A percentile compares a stretch with the other conserved stretches of the same genome.
phyloP scores from a whole-genome alignment of 2,888 invertebrate genomes.

The Aelia acuminata region DNA sequence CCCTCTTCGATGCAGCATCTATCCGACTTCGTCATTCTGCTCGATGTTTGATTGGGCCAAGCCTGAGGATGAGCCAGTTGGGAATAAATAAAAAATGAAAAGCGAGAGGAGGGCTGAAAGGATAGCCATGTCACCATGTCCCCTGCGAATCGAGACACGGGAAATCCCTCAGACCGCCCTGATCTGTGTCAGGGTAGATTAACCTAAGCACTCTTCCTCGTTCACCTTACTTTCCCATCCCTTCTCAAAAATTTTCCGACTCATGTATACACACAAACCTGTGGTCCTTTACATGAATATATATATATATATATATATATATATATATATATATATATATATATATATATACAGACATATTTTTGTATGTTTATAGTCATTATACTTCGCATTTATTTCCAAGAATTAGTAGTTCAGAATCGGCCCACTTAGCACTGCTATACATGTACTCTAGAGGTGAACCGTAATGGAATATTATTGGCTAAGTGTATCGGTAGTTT shows the following conservation, averaged over 20 bases:
- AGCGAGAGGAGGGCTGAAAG: slow-evolving; percentile 19
- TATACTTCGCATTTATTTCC: too few relatives aligned
- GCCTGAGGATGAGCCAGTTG: not conserved
- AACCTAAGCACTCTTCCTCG: slow-evolving; percentile 14
- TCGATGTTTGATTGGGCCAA: not conserved
- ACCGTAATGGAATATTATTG: too few relatives aligned
- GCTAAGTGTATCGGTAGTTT: too few relatives aligned
- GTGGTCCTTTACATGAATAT: not conserved
- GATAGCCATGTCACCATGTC: slow-evolving; percentile 24
- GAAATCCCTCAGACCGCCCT: slow-evolving; percentile 41
- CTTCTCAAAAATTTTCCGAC: not conserved
- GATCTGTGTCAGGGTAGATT: slow-evolving; percentile 11
- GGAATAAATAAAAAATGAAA: slow-evolving; percentile 33
- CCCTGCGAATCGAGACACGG: slow-evolving; percentile 27
- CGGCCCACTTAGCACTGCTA: too few relatives aligned
- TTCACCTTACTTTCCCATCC: not conserved
- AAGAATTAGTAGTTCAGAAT: too few relatives aligned
- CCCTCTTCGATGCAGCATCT: not conserved
- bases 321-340: too few relatives aligned
- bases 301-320: not conserved
- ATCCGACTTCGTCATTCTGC: not conserved
- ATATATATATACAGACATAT: too few relatives aligned
- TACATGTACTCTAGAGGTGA: too few relatives aligned
- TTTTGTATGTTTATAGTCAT: too few relatives aligned
- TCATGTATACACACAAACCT: not conserved